Base-by-base conservation (phyloP, 2,888 invertebrate genomes). In the Dilophus febrilis region DNA sequence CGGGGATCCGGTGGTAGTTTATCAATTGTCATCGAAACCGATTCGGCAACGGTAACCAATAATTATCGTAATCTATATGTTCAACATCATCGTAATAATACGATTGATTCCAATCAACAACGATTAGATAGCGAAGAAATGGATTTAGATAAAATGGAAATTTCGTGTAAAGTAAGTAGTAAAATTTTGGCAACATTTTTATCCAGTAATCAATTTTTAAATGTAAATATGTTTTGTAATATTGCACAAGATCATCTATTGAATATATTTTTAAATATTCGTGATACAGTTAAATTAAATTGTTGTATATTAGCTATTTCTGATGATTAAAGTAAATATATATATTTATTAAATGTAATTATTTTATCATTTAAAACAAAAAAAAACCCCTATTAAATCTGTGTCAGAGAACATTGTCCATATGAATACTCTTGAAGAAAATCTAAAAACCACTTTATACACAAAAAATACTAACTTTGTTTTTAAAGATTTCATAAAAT, bases 121-220 rank as follows among this genome's bases (percentile, higher is more conserved):
- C 10, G 4, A 22, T 22, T n/a, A n/a, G 66, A 66, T 48, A 58
- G 63, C 0, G 64, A 65, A 35, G 58, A 60, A 2, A 66, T 67
- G 49, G 55, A 58, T 0, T 61, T 64, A 31, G 64, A 66, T 47
- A 64, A 68, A 39, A 50, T 50, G 31, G 57, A 59, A 33, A 59
- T 70, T 22, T 61, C 68, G 17, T 77, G 78, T 41, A 64, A 71
- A 12, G 72, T 90, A 3, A 87, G 87, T 51, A 76, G 85, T 1
- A 79, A 81, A 51, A 85, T 80, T 53, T 70, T 88, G 32, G 67
- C 80, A 1, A 76, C 78, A 59, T 87, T 90, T 50, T 64, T 90
- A 5, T 71, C 74, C 31, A 81, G 85, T 13, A 79, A 88, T 45
- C 78, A 83, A 48, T 66, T 87, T 37, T 76, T 76, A 43, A 80